These are phyloP conservation scores for Perizoma affinitatum DNA, from an alignment of 2,888 invertebrate species.

Conservation along the genomic window DNA sequence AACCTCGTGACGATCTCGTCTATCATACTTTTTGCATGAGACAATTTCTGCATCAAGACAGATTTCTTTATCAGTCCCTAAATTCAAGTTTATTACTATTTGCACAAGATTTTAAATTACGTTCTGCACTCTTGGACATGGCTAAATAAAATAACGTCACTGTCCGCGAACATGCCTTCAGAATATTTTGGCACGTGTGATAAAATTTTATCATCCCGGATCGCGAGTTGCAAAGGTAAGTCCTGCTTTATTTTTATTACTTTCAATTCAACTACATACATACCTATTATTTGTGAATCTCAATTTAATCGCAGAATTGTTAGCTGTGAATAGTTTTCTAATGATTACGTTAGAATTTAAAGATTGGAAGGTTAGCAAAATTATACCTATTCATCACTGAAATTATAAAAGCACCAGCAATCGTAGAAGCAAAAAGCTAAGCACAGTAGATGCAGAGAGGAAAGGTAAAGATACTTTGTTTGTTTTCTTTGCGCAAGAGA, in stretches of 20 bases:
- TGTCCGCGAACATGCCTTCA: slow-evolving; percentile 67
- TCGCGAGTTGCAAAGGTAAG: slow-evolving; percentile 65
- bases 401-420: slow-evolving; percentile 9
- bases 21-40: slow-evolving; percentile 26
- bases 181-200: slow-evolving; percentile 69
- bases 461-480: neutral
- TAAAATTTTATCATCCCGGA: slow-evolving; percentile 52
- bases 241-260: slow-evolving; percentile 55
- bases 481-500: neutral
- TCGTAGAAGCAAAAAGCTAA: slow-evolving; percentile 5
- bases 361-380: neutral
- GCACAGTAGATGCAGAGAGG: slow-evolving; percentile 4
- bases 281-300: slow-evolving; percentile 21
- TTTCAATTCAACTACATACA: slow-evolving; percentile 26
- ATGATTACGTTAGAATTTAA: neutral
- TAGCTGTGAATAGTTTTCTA: neutral
- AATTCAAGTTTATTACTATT: slow-evolving; percentile 38
- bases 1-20: slow-evolving; percentile 10
- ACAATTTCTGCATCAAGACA: slow-evolving; percentile 24
- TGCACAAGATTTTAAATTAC: slow-evolving; percentile 53
- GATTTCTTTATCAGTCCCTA: slow-evolving; percentile 19
- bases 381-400: neutral
- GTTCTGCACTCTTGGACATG: slow-evolving; percentile 65
- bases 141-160: slow-evolving; percentile 61
- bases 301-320: slow-evolving; percentile 2